Percentiles rank a stretch among this genome's conserved stretches.
Conservation (phyloP, 2,113 vertebrate genomes). For the Mormyrus lacerda region DNA sequence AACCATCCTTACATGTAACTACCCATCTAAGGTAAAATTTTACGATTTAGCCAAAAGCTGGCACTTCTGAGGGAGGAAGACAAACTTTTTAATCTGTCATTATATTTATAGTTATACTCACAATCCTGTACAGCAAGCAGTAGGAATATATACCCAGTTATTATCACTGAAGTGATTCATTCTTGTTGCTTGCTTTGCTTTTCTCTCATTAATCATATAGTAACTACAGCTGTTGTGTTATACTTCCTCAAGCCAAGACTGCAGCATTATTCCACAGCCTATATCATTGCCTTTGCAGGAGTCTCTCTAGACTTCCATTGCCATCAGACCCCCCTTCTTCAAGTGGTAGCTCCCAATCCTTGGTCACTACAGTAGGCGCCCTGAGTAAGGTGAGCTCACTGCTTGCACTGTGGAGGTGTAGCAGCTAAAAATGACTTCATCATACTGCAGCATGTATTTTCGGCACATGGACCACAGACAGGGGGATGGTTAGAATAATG, state of each 20-base stretch:
- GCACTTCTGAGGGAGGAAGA: background rate
- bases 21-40: background rate
- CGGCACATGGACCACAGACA: background rate
- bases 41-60: background rate
- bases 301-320: constrained; percentile 54
- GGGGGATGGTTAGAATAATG: background rate
- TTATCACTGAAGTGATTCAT: background rate
- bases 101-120: background rate
- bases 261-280: background rate
- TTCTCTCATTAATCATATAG: background rate
- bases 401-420: background rate
- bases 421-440: background rate
- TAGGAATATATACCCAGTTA: background rate
- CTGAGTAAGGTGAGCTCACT: constrained; percentile 44
- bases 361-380: constrained; percentile 44
- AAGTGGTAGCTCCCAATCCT: constrained; percentile 26
- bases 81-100: background rate
- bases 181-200: background rate
- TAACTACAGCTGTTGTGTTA: background rate
- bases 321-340: constrained; percentile 23
- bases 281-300: constrained; percentile 39
- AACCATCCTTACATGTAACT: background rate
- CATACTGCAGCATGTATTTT: background rate
- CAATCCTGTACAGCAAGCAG: background rate
- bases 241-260: background rate